Conservation (phyloP, 2,797 vertebrate species). For the Sternotherus odoratus region DNA sequence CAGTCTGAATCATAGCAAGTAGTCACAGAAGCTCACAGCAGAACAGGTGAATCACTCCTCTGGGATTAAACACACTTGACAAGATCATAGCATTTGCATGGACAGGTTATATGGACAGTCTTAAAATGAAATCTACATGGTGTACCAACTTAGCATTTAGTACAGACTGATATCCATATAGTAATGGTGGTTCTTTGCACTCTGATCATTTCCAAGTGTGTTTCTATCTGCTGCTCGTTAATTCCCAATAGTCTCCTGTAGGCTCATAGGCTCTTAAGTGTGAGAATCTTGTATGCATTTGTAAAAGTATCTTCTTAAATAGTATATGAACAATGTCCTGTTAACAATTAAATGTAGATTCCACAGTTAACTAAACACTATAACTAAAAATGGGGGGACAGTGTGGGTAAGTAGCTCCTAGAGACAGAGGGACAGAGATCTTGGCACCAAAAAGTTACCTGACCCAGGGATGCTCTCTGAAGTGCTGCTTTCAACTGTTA, state of each 20-base stretch:
- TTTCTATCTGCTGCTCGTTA: neutral
- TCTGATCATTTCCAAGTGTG: neutral
- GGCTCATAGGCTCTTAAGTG: neutral
- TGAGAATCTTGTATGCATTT: neutral
- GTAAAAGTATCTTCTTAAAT: neutral
- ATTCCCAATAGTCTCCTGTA: neutral
- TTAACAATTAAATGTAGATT: neutral
- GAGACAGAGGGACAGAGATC: neutral
- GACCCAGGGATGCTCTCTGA: neutral
- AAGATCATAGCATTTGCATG: neutral
- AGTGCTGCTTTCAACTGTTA: neutral
- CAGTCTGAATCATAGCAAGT: neutral
- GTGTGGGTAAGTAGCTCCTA: neutral
- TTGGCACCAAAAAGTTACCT: neutral
- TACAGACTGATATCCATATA: too few species aligned
- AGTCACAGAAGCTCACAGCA: neutral
- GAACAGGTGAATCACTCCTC: neutral
- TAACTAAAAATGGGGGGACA: neutral
- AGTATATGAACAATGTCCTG: neutral
- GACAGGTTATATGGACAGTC: neutral
- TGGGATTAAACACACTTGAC: neutral
- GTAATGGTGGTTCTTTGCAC: neutral
- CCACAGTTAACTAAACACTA: neutral
- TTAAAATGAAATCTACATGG: neutral
- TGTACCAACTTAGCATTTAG: neutral